phyloP scores from a whole-genome alignment of 2,113 vertebrate genomes.

The Mesocricetus auratus region DNA sequence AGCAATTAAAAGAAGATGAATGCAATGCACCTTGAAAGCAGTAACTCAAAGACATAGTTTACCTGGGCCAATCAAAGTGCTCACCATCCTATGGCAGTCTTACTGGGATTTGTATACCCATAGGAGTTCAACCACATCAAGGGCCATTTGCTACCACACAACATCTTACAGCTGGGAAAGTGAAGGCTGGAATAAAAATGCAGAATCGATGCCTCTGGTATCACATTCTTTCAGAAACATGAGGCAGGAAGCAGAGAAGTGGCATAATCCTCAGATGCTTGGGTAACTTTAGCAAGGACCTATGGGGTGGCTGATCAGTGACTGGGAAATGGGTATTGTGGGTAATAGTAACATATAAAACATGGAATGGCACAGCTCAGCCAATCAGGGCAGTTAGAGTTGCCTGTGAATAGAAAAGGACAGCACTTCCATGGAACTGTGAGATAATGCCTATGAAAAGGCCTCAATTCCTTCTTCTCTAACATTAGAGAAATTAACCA shows the following conservation, averaged over 20 bases:
- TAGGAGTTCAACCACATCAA: neutral
- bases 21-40: neutral
- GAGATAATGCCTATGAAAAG: neutral
- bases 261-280: too few relatives aligned
- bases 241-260: neutral
- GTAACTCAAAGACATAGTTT: neutral
- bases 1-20: neutral
- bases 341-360: too few relatives aligned
- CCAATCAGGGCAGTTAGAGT: neutral
- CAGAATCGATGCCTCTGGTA: fast-evolving
- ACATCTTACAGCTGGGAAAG: neutral
- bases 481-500: neutral
- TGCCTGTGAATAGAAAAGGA: neutral
- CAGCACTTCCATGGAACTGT: neutral
- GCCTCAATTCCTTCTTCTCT: neutral
- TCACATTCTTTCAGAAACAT: neutral
- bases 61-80: neutral
- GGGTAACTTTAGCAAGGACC: too few relatives aligned
- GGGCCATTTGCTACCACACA: neutral
- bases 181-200: neutral
- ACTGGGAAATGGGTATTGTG: fast-evolving
- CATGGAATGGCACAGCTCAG: neutral
- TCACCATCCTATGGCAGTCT: neutral
- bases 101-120: neutral
- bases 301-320: fast-evolving